phyloP scores from a whole-genome alignment of 2,797 vertebrate genomes.

The Hydrolagus colliei region DNA sequence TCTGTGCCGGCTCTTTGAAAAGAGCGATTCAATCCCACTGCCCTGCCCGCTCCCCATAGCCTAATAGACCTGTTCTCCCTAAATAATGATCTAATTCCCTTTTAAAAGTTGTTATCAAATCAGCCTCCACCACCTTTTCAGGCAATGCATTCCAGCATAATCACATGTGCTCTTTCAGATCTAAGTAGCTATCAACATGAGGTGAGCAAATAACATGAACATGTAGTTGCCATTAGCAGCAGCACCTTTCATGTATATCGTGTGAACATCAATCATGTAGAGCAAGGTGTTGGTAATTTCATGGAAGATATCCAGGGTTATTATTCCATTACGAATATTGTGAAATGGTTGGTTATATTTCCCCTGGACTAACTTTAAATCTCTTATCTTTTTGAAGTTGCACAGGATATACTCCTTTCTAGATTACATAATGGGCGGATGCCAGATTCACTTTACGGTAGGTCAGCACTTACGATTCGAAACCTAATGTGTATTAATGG shows the following conservation, averaged over 20 bases:
- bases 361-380: background rate
- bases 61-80: too few relatives aligned
- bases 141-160: too few relatives aligned
- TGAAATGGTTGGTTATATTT: background rate
- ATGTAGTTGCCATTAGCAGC: background rate
- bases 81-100: too few relatives aligned
- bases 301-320: background rate
- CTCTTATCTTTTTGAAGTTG: slow-evolving; percentile 56
- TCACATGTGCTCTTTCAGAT: background rate
- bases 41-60: too few relatives aligned
- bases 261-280: background rate
- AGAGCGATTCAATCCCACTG: too few relatives aligned
- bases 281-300: background rate
- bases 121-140: too few relatives aligned
- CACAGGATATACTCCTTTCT: slow-evolving; percentile 92
- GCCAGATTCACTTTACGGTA: slow-evolving; percentile 95
- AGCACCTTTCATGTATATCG: background rate
- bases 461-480: slow-evolving; percentile 43
- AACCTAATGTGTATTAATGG: background rate
- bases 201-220: background rate
- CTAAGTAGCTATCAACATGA: background rate
- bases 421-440: slow-evolving; percentile 96
- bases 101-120: too few relatives aligned
- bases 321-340: background rate
- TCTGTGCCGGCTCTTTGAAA: too few relatives aligned